These are phyloP conservation scores for Asobara japonica DNA, from an alignment of 1,140 invertebrate species.

Conservation along the genomic window DNA sequence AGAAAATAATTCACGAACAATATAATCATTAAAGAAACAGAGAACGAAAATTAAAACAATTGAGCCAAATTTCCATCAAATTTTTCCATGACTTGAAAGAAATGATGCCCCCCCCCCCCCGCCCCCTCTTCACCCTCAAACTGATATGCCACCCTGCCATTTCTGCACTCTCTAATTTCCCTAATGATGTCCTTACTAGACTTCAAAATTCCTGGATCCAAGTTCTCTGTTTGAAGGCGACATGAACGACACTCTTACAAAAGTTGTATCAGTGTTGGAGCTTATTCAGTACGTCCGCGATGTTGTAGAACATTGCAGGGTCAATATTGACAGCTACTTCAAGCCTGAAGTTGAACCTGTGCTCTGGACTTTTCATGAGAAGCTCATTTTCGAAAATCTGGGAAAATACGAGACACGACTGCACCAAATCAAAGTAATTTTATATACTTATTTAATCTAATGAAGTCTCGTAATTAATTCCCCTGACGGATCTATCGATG, in stretches of 20 bases:
- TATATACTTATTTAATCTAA: too few species aligned
- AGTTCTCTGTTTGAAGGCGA: slow-evolving; percentile 72
- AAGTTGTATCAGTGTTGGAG: slow-evolving; percentile 45
- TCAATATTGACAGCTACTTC: slow-evolving; percentile 70
- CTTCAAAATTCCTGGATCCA: slow-evolving; percentile 57
- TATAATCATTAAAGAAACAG: too few species aligned
- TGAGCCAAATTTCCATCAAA: too few species aligned
- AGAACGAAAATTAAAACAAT: too few species aligned
- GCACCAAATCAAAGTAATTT: slow-evolving; percentile 48
- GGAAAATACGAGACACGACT: slow-evolving; percentile 70
- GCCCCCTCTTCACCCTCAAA: too few species aligned
- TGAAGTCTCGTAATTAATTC: too few species aligned
- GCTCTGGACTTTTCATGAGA: slow-evolving; percentile 74
- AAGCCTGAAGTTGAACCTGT: slow-evolving; percentile 59
- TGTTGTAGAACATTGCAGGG: slow-evolving; percentile 63
- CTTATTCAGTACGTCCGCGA: slow-evolving; percentile 51
- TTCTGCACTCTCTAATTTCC: too few species aligned
- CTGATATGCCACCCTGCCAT: too few species aligned
- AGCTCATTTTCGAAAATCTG: slow-evolving; percentile 71
- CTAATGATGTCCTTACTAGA: slow-evolving; percentile 35
- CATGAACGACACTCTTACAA: slow-evolving; percentile 64
- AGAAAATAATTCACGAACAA: too few species aligned
- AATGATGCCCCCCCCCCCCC: too few species aligned
- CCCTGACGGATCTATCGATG: too few species aligned
- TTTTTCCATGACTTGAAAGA: too few species aligned